Percentiles rank a stretch among this genome's conserved stretches.
phyloP scores from a whole-genome alignment of 1,140 invertebrate genomes.

The Papilio polytes region DNA sequence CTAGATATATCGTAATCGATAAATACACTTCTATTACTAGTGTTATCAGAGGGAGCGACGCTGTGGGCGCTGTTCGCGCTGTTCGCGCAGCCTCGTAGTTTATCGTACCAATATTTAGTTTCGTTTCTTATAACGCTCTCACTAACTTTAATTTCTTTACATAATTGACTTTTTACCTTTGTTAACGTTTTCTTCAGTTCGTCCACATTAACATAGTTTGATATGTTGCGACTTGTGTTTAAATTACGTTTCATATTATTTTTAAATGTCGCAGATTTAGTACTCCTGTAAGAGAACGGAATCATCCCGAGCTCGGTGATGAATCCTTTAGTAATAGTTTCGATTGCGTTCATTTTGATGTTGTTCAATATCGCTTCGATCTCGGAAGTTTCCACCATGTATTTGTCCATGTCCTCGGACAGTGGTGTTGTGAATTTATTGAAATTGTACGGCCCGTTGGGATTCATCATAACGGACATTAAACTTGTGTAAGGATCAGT shows the following conservation, averaged over 20 bases:
- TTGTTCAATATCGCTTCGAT: conserved; percentile 61
- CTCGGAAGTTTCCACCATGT: conserved; percentile 50
- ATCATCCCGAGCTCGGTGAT: conserved; percentile 56
- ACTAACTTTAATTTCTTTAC: conserved; percentile 42
- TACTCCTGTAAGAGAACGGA: conserved; percentile 55
- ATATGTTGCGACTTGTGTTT: conserved; percentile 50
- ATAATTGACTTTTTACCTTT: conserved; percentile 60
- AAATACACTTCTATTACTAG: background rate
- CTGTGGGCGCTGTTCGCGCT: background rate
- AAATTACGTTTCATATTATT: conserved; percentile 50
- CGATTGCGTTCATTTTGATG: conserved; percentile 60
- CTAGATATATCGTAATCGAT: background rate
- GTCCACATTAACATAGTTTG: conserved; percentile 54
- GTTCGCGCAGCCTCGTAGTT: conserved; percentile 1
- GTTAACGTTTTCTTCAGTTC: conserved; percentile 60
- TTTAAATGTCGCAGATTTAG: conserved; percentile 46
- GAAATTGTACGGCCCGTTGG: conserved; percentile 5
- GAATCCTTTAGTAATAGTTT: conserved; percentile 53
- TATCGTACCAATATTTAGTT: conserved; percentile 20
- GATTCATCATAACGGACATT: conserved; percentile 10
- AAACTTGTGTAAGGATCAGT: background rate
- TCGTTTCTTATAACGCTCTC: conserved; percentile 28
- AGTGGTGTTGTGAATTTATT: background rate
- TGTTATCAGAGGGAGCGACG: background rate
- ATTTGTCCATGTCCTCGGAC: conserved; percentile 38